These are phyloP conservation scores for Dasysyrphus tricinctus DNA, from an alignment of 2,888 invertebrate genomes.

Conservation along the genomic window DNA sequence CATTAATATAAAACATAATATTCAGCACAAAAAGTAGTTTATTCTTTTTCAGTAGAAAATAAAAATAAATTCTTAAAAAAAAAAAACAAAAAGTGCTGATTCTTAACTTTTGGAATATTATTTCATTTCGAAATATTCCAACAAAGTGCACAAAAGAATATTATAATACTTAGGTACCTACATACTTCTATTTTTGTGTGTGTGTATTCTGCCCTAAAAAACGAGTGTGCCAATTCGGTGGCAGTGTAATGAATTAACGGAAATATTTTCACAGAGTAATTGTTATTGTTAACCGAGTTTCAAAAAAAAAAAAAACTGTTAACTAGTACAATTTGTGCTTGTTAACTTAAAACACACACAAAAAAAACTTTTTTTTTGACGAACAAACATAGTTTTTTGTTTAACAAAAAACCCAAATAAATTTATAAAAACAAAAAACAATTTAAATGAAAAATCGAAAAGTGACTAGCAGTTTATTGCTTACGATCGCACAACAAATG, in stretches of 20 bases:
- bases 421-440: constrained; percentile 19
- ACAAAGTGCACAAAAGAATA: constrained; percentile 15
- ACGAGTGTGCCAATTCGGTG: constrained; percentile 52
- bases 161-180: background rate
- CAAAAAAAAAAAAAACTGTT: constrained; percentile 55
- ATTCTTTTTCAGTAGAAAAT: constrained; percentile 42
- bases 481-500: constrained; percentile 74
- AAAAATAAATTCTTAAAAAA: constrained; percentile 39
- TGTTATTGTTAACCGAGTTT: constrained; percentile 10
- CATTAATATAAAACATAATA: background rate
- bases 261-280: constrained; percentile 20
- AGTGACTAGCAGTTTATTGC: constrained; percentile 65
- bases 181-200: background rate
- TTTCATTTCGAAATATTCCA: constrained; percentile 42
- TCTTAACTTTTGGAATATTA: constrained; percentile 27
- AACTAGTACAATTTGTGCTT: constrained; percentile 41
- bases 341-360: constrained; percentile 4
- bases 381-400: constrained; percentile 27
- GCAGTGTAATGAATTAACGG: constrained; percentile 63
- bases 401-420: constrained; percentile 22
- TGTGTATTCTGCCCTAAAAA: constrained; percentile 16
- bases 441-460: constrained; percentile 72
- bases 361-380: constrained; percentile 25
- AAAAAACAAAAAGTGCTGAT: constrained; percentile 40
- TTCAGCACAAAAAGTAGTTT: background rate